A percentile compares a stretch with the other conserved stretches of the same genome.
Evolutionary conservation across 2,888 invertebrate genomes (phyloP).

Genomic region (Autographa gamma): DNA sequence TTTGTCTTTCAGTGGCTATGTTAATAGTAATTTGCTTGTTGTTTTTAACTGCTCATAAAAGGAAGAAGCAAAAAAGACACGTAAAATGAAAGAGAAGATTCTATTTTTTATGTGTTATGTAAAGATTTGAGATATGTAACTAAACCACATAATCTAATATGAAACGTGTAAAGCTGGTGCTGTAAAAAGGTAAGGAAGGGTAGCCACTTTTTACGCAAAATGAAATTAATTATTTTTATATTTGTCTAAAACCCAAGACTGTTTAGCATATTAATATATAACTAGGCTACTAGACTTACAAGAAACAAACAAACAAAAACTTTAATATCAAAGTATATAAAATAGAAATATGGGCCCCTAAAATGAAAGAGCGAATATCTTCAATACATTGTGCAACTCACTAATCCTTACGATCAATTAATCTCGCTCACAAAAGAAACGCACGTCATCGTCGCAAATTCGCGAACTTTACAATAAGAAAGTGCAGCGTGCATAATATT

Average conservation of each 20-base stretch:
- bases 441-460: slow-evolving; percentile 41
- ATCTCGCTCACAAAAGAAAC: slow-evolving; percentile 32
- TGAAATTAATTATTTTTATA: too few species aligned
- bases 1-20: background rate
- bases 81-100: too few species aligned
- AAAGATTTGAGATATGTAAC: too few species aligned
- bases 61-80: too few species aligned
- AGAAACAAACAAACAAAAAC: background rate
- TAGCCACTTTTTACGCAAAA: too few species aligned
- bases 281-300: too few species aligned
- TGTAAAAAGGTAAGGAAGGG: too few species aligned
- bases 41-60: background rate
- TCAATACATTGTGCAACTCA: background rate
- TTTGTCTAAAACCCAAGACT: too few species aligned
- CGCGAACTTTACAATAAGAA: slow-evolving; percentile 29
- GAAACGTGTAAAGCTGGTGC: too few species aligned
- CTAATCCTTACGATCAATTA: slow-evolving; percentile 7
- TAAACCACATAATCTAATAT: too few species aligned
- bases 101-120: background rate
- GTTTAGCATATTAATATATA: too few species aligned
- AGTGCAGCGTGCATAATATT: slow-evolving; percentile 28
- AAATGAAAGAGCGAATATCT: background rate
- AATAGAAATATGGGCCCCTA: background rate
- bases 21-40: background rate
- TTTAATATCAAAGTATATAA: background rate